Percentiles rank a stretch among this genome's conserved stretches.
Conservation (phyloP, 2,797 vertebrate species). For the Taenioides sp. region DNA sequence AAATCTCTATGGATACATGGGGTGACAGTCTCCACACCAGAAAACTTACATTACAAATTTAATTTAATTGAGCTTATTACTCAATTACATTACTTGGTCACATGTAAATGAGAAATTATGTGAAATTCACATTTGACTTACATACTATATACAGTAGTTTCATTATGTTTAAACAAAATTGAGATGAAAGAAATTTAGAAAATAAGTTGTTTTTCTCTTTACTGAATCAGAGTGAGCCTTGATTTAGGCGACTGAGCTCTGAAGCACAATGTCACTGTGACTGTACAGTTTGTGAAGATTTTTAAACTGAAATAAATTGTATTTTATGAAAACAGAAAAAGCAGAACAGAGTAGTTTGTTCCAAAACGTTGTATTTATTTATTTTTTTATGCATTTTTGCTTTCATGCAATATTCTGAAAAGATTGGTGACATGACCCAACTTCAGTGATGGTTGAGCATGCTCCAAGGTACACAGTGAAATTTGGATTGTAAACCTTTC, state of each 20-base stretch:
- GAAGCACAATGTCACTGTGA: constrained; percentile 2
- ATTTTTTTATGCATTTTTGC: not conserved
- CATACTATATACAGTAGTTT: too few species aligned
- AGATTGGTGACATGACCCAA: not conserved
- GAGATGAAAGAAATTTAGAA: not conserved
- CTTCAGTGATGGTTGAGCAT: not conserved
- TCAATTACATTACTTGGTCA: too few species aligned
- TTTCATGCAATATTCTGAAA: not conserved
- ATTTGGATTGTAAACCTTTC: not conserved
- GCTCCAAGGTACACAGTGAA: not conserved
- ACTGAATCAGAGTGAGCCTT: too few species aligned
- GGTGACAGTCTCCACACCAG: too few species aligned
- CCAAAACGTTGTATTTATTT: not conserved
- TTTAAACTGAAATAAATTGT: not conserved
- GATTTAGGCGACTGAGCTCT: too few species aligned
- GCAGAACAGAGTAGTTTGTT: not conserved
- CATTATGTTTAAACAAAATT: too few species aligned
- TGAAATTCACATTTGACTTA: too few species aligned
- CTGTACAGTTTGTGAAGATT: not conserved
- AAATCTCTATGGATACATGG: too few species aligned
- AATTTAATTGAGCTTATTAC: too few species aligned
- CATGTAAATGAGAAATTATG: too few species aligned
- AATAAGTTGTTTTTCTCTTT: not conserved
- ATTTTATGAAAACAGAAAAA: constrained; percentile 1
- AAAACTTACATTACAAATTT: too few species aligned